Conservation (phyloP, 2,888 invertebrate species). For the Eledona agricola region DNA sequence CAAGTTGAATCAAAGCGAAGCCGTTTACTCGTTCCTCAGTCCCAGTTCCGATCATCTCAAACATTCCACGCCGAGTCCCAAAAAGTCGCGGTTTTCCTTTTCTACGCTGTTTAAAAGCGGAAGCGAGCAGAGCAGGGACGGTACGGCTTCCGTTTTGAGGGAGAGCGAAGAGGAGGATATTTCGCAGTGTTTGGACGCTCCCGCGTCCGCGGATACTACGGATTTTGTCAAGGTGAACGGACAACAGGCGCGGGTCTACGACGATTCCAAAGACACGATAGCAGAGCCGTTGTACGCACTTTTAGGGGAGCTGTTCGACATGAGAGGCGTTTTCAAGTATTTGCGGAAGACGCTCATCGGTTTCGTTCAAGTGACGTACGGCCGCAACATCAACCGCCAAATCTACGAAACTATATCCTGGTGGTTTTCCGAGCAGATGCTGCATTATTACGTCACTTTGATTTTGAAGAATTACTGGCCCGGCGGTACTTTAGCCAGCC, state of each 20-base stretch:
- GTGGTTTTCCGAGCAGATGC: conserved; percentile 89
- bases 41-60: conserved; percentile 91
- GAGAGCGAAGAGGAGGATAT: conserved; percentile 84
- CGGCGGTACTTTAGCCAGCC: conserved; percentile 76
- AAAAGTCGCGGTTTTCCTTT: conserved; percentile 87
- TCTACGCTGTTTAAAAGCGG: conserved; percentile 82
- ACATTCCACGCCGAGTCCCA: conserved; percentile 78
- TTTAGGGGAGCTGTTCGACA: conserved; percentile 89
- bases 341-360: conserved; percentile 86
- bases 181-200: conserved; percentile 78
- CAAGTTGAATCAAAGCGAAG: conserved; percentile 86
- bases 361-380: conserved; percentile 75
- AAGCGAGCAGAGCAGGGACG: conserved; percentile 50
- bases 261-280: conserved; percentile 82
- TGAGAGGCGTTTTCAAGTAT: conserved; percentile 89
- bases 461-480: conserved; percentile 92
- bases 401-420: conserved; percentile 87
- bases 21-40: conserved; percentile 89
- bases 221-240: conserved; percentile 56
- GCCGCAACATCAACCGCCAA: conserved; percentile 88
- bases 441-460: conserved; percentile 85
- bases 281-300: conserved; percentile 90
- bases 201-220: conserved; percentile 61
- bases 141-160: conserved; percentile 60
- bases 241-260: conserved; percentile 60